Evolutionary conservation across 1,140 invertebrate species (phyloP), one percentile per base, ranked within the genome.

Genomic region (Protaetia brevitarsis): DNA sequence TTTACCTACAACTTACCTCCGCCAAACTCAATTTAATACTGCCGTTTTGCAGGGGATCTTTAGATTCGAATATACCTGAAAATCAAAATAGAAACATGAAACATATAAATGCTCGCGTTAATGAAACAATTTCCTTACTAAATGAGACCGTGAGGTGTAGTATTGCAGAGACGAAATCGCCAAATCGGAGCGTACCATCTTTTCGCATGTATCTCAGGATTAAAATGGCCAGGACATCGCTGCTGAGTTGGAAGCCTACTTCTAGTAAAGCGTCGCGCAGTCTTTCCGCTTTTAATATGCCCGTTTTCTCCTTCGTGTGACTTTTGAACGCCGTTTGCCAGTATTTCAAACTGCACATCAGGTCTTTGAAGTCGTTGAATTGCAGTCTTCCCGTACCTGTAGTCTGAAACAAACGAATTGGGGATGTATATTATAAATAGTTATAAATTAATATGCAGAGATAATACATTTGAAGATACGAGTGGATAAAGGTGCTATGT

Each of bases 251-350:
- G 73, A 95, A 96, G 6, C 94, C 94, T 51, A 95, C 88, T 83
- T 95, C 93, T 23, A 87, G 79, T 1, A 96, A 79, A 2, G 93
- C 92, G 74, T 95, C 93, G 19, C 91, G 82, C 58, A 96, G 79
- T 66, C 92, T 83, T 81, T 97, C 94, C 1, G 92, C 93, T 71
- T 91, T 88, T 21, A 97, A 78, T 29, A 96, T 92, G 19, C 94
- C 94, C 8, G 92, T 93, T 78, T 94, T 94, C 74, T 95, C 93
- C 73, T 92, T 92, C 0, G 93, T 92, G 75, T 96, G 93, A 72
- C 88, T 91, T 76, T 93, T 94, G 77, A 96, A 97, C 3, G 92
- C 90, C 4, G 87, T 88, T 77, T 96, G 94, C 94, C 94, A 96
- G 65, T 89, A 87, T 76, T 95, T 95, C 16, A 97, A 78, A 74